Percentiles rank a stretch among this genome's conserved stretches.
These are phyloP conservation scores for Paragorgia papillata DNA, from an alignment of 92 coral and sea anemone species.

Conservation along the genomic window DNA sequence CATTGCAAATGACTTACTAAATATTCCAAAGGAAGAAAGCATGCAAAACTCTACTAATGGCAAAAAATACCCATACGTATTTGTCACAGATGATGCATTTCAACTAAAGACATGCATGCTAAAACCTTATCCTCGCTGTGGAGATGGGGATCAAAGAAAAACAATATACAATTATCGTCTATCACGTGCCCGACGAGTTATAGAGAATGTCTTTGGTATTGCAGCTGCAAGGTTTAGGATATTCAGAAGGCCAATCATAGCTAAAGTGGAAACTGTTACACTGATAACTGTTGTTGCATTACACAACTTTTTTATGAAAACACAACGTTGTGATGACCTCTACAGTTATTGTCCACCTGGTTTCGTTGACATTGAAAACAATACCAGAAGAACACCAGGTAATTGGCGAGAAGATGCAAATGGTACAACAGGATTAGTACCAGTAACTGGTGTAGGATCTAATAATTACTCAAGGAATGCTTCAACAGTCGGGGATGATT, in stretches of 20 bases:
- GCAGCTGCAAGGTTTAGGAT: slow-evolving; percentile 34
- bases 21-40: slow-evolving; percentile 50
- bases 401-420: slow-evolving; percentile 26
- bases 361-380: not conserved
- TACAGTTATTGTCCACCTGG: slow-evolving; percentile 11
- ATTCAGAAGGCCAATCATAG: slow-evolving; percentile 32
- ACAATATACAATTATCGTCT: slow-evolving; percentile 22
- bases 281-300: slow-evolving; percentile 26
- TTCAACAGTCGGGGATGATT: slow-evolving; percentile 27
- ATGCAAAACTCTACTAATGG: slow-evolving; percentile 17
- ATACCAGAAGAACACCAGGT: slow-evolving; percentile 13
- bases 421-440: slow-evolving; percentile 3
- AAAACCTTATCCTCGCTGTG: slow-evolving; percentile 25
- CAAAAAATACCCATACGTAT: slow-evolving; percentile 50
- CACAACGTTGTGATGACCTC: not conserved
- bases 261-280: slow-evolving; percentile 17
- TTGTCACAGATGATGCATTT: slow-evolving; percentile 48
- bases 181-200: slow-evolving; percentile 20
- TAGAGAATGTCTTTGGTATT: slow-evolving; percentile 37
- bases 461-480: slow-evolving; percentile 37
- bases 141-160: slow-evolving; percentile 3
- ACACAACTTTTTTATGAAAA: slow-evolving; percentile 28
- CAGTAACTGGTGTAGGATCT: slow-evolving; percentile 12
- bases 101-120: slow-evolving; percentile 15
- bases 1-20: slow-evolving; percentile 45